phyloP scores from a whole-genome alignment of 2,888 invertebrate genomes.

The Xestia xanthographa region DNA sequence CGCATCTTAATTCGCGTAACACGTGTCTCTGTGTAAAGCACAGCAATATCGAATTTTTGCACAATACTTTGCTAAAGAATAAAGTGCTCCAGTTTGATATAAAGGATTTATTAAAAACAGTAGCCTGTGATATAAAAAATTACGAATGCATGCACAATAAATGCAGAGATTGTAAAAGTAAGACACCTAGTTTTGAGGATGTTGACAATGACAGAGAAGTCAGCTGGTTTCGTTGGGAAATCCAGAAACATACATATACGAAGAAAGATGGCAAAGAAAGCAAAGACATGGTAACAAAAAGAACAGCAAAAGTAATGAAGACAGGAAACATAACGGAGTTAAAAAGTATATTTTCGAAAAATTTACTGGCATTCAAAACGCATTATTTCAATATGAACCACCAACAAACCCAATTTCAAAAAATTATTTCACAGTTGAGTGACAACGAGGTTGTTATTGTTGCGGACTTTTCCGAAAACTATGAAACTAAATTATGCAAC shows the following conservation, averaged over 20 bases:
- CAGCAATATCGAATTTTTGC: constrained; percentile 3
- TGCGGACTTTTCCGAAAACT: constrained; percentile 3
- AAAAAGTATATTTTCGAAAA: constrained; percentile 1
- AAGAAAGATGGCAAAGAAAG: constrained; percentile 3
- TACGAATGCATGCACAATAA: constrained; percentile 3
- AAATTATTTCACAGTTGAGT: neutral
- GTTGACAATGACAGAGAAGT: neutral
- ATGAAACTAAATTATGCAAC: neutral
- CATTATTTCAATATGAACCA: constrained; percentile 3
- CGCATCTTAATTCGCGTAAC: constrained; percentile 3
- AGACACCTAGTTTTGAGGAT: too few species aligned
- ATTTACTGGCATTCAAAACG: neutral
- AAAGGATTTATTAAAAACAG: neutral
- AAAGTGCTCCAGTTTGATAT: too few species aligned
- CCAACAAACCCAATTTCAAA: constrained; percentile 3
- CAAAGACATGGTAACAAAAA: neutral
- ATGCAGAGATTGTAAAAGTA: constrained; percentile 1
- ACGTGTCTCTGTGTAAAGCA: constrained; percentile 3
- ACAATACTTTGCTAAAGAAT: constrained; percentile 3
- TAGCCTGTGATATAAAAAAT: constrained; percentile 3
- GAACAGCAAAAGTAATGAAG: constrained; percentile 3
- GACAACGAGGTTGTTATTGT: constrained; percentile 3
- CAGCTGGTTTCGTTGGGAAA: constrained; percentile 3
- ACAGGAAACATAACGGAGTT: constrained; percentile 3
- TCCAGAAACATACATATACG: neutral